These are phyloP conservation scores for Entomobrya multifasciata DNA, from an alignment of 2,888 invertebrate species.

Conservation along the genomic window DNA sequence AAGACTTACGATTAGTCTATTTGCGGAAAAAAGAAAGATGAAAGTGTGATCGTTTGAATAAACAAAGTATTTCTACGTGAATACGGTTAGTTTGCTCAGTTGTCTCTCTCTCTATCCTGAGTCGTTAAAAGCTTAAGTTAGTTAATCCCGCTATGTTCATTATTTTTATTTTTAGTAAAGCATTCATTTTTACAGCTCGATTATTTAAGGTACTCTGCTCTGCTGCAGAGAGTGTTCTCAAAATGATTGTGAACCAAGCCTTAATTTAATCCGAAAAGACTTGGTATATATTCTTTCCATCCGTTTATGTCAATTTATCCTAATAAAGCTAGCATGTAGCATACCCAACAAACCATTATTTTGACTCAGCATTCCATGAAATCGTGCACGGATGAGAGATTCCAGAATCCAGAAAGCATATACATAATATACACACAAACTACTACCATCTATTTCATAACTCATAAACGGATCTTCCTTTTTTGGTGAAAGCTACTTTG, in stretches of 20 bases:
- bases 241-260: not conserved
- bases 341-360: conserved; percentile 5
- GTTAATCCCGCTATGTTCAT: not conserved
- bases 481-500: conserved; percentile 20
- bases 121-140: not conserved
- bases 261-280: conserved; percentile 1
- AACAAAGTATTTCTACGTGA: too few relatives aligned
- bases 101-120: too few relatives aligned
- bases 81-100: too few relatives aligned
- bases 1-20: too few relatives aligned
- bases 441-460: not conserved
- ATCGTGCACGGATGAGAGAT: too few relatives aligned
- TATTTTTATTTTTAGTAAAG: not conserved
- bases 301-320: not conserved
- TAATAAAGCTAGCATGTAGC: not conserved
- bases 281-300: not conserved
- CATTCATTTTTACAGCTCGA: not conserved
- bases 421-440: too few relatives aligned
- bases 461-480: not conserved
- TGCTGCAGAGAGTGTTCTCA: not conserved
- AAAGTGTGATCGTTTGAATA: not conserved
- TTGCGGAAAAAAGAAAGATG: too few relatives aligned
- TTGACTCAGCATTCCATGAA: conserved; percentile 15
- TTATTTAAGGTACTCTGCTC: not conserved
- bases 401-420: too few relatives aligned